Percentiles rank a stretch among this genome's conserved stretches.
Conservation (phyloP, 2,888 invertebrate species). For the Danaus chrysippus region DNA sequence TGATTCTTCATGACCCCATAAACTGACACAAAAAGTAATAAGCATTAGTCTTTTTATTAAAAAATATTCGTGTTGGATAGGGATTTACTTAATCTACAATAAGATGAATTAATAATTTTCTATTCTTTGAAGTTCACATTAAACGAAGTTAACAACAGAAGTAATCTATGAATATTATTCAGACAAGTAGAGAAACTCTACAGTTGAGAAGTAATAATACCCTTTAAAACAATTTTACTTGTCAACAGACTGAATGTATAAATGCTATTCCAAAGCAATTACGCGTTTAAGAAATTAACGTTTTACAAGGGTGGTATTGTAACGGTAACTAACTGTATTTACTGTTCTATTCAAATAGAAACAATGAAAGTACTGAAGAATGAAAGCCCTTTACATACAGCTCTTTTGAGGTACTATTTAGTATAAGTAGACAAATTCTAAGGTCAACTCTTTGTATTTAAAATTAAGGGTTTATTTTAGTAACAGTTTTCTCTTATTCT, state of each 20-base stretch:
- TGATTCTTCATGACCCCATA: too few relatives aligned
- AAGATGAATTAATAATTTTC: background rate
- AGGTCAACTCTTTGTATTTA: background rate
- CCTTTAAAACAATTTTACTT: background rate
- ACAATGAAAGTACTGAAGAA: slow-evolving; percentile 27
- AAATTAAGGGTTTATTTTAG: background rate
- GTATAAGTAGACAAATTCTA: slow-evolving; percentile 29
- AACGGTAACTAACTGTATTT: slow-evolving; percentile 30
- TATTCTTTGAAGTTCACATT: background rate
- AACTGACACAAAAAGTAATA: too few relatives aligned
- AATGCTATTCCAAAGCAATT: slow-evolving; percentile 28
- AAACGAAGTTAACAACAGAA: background rate
- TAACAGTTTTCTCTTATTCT: too few relatives aligned
- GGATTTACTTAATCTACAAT: too few relatives aligned
- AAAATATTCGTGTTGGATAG: too few relatives aligned
- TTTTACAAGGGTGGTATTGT: slow-evolving; percentile 29
- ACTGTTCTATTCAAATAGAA: slow-evolving; percentile 30
- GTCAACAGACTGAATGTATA: slow-evolving; percentile 12
- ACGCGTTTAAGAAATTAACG: slow-evolving; percentile 29
- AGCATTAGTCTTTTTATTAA: too few relatives aligned
- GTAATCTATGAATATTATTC: slow-evolving; percentile 3
- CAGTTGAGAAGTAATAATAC: background rate
- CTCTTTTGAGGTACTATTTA: slow-evolving; percentile 26
- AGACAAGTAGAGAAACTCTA: background rate
- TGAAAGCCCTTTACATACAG: slow-evolving; percentile 29